Percentiles rank a stretch among this genome's conserved stretches.
phyloP scores from a whole-genome alignment of 2,888 invertebrate genomes.

The Macroteleia sp. region DNA sequence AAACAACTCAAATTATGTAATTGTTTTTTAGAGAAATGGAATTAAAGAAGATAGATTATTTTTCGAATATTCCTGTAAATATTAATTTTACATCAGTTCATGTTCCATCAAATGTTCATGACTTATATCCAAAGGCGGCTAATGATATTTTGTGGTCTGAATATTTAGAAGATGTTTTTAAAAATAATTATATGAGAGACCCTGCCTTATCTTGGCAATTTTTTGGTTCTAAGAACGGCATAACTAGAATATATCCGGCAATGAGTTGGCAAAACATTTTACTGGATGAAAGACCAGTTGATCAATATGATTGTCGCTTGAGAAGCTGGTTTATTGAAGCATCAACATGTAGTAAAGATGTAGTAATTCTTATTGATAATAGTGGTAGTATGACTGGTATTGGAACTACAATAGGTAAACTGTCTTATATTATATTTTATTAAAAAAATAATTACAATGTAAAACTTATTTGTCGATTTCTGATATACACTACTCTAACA shows the following conservation, averaged over 20 bases:
- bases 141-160: slow-evolving; percentile 96
- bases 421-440: too few species aligned
- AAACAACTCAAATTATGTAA: too few species aligned
- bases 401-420: slow-evolving; percentile 86
- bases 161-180: slow-evolving; percentile 92
- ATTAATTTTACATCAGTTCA: slow-evolving; percentile 94
- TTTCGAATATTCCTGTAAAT: slow-evolving; percentile 93
- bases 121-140: slow-evolving; percentile 87
- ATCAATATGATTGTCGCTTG: slow-evolving; percentile 96
- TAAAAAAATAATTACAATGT: too few species aligned
- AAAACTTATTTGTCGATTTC: too few species aligned
- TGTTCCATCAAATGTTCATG: slow-evolving; percentile 97
- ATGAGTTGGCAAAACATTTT: slow-evolving; percentile 77
- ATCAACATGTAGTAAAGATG: slow-evolving; percentile 98
- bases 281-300: slow-evolving; percentile 81
- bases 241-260: slow-evolving; percentile 95
- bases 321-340: slow-evolving; percentile 99
- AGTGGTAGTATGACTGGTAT: slow-evolving; percentile 98
- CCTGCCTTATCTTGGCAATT: slow-evolving; percentile 98
- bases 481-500: too few species aligned
- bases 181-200: slow-evolving; percentile 90
- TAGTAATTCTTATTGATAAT: slow-evolving; percentile 96
- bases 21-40: slow-evolving; percentile 84
- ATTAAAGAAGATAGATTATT: slow-evolving; percentile 90
- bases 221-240: slow-evolving; percentile 97